Percentiles rank a stretch among this genome's conserved stretches.
These are phyloP conservation scores for Octodon degus DNA, from an alignment of 2,113 vertebrate species.

Conservation along the genomic window DNA sequence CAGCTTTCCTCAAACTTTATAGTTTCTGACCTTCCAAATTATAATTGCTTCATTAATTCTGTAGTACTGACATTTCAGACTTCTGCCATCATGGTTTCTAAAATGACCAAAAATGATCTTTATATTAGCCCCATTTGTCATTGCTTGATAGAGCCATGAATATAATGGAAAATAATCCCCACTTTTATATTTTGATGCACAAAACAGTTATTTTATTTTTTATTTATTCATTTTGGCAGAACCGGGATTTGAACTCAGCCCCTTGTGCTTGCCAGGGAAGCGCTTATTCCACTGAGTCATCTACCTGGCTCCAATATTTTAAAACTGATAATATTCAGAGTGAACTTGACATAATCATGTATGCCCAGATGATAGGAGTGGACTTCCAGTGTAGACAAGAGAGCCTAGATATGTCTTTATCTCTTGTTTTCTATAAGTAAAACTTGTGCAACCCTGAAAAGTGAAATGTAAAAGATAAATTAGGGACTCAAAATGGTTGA, in stretches of 20 bases:
- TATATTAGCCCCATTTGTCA: neutral
- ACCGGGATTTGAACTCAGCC: no score
- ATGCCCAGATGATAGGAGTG: slow-evolving; percentile 12
- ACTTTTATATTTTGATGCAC: neutral
- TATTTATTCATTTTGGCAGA: no score
- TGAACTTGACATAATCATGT: neutral
- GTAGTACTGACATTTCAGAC: neutral
- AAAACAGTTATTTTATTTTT: neutral
- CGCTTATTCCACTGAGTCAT: no score
- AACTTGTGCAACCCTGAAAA: neutral
- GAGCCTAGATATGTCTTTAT: neutral
- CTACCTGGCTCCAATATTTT: neutral
- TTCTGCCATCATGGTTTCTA: slow-evolving; percentile 18
- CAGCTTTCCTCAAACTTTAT: neutral
- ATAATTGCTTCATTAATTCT: neutral
- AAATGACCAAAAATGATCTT: neutral
- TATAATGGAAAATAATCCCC: neutral
- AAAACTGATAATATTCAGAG: neutral
- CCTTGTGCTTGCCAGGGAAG: no score
- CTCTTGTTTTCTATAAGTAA: neutral
- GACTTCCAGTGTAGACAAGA: neutral
- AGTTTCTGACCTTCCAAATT: neutral
- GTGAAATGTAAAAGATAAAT: neutral
- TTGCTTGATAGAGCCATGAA: neutral
- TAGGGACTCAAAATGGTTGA: neutral